These are phyloP conservation scores for Drosophila ezoana DNA, from an alignment of 2,888 invertebrate species.

Conservation along the genomic window DNA sequence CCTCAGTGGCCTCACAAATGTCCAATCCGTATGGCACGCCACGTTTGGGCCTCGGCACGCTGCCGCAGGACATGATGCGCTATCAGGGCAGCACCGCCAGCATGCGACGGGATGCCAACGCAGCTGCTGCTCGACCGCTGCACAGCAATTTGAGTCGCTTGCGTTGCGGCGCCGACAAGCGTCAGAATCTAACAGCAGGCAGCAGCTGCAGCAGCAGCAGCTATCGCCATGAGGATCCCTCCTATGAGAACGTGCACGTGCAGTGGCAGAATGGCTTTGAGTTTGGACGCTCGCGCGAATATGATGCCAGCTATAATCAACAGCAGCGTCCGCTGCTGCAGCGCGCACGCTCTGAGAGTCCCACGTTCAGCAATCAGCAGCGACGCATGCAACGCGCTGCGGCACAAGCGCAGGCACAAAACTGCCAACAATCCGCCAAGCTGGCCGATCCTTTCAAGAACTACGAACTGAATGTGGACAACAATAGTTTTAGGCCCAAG, in stretches of 20 bases:
- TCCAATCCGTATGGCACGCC: conserved; percentile 80
- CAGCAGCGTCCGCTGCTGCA: conserved; percentile 76
- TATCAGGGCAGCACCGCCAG: conserved; percentile 70
- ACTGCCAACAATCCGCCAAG: conserved; percentile 51
- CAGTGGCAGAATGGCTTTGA: conserved; percentile 85
- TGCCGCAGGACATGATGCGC: conserved; percentile 83
- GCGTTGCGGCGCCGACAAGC: conserved; percentile 63
- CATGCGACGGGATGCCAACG: conserved; percentile 69
- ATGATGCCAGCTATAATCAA: conserved; percentile 57
- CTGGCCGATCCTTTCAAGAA: conserved; percentile 83
- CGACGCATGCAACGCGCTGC: conserved; percentile 69
- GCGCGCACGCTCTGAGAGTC: conserved; percentile 84
- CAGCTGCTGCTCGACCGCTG: conserved; percentile 75
- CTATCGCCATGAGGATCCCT: conserved; percentile 83
- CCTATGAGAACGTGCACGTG: conserved; percentile 84
- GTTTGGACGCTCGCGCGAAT: conserved; percentile 83
- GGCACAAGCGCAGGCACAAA: conserved; percentile 28
- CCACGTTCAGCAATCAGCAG: conserved; percentile 79
- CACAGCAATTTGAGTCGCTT: conserved; percentile 82
- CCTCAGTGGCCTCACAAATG: conserved; percentile 77
- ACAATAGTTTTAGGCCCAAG: conserved; percentile 83
- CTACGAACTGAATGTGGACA: conserved; percentile 83
- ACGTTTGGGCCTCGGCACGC: conserved; percentile 62
- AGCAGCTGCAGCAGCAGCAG: conserved; percentile 11
- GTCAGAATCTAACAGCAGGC: conserved; percentile 28